Evolutionary conservation across 2,888 invertebrate species (phyloP), one percentile per base, ranked within the genome.

Genomic region (Cordilura impudica): DNA sequence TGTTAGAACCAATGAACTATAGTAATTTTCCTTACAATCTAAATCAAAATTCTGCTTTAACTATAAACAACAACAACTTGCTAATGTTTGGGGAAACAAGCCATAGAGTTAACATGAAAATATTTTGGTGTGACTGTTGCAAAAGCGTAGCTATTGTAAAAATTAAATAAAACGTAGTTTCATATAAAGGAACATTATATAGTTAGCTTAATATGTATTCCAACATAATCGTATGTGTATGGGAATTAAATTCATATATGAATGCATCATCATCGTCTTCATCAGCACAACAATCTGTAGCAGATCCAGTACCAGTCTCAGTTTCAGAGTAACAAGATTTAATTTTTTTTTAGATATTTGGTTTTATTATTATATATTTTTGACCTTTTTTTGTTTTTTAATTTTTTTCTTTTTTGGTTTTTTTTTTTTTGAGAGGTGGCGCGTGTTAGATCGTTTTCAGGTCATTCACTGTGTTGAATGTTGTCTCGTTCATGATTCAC

Each of bases 401-500:
- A 5, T 65, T 18, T 29, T 45, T 51, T 75, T 61, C n/a, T n/a
- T n/a, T n/a, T n/a, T n/a, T n/a, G n/a, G n/a, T 26, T 58, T 76
- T 23, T 26, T 73, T 78, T 60, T 76, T 54, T 58, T 72, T 78
- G 60, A 75, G 61, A 76, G 63, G 70, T 70, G 84, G 88, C 87
- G 86, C 87, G 86, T 86, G 83, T 85, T 86, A 86, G 85, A 87
- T 86, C 86, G 85, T 88, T 86, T 79, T 86, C 86, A 87, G 87
- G 87, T 87, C 87, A 87, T 87, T 87, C 87, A 87, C 87, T 86
- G 87, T 86, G 86, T 83, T 86, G 83, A 85, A 85, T 83, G 82
- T 83, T 85, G 88, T 86, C 87, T 87, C 86, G 86, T 82, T 84
- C 84, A 78, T 83, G 82, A 82, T 79, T 83, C 83, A 83, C 79